A percentile compares a stretch with the other conserved stretches of the same genome.
These are phyloP conservation scores for Xiphydria camelus DNA, from an alignment of 2,888 invertebrate genomes.

Conservation along the genomic window DNA sequence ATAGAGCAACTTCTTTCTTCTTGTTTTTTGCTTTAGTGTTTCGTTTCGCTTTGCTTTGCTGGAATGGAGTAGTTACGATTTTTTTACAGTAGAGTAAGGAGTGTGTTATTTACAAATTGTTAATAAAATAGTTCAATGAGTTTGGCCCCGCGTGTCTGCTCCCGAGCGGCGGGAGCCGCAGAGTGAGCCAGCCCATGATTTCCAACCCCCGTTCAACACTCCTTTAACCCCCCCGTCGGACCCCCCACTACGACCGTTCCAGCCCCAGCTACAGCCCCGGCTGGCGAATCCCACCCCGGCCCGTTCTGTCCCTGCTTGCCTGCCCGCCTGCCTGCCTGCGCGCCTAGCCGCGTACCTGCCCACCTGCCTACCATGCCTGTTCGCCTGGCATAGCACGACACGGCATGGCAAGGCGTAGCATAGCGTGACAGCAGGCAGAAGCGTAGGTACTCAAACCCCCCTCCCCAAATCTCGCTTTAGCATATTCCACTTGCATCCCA, in stretches of 20 bases:
- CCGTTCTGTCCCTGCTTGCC: slow-evolving; percentile 25
- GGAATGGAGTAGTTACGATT: neutral
- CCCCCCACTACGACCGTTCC: slow-evolving; percentile 17
- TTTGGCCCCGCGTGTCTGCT: slow-evolving; percentile 58
- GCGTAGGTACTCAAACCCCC: slow-evolving; percentile 18
- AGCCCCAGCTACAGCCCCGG: slow-evolving; percentile 43
- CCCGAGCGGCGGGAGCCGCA: slow-evolving; percentile 60
- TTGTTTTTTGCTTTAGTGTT: slow-evolving; percentile 7
- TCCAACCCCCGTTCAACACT: slow-evolving; percentile 40
- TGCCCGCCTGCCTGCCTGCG: slow-evolving; percentile 6
- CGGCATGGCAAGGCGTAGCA: neutral
- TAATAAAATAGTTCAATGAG: slow-evolving; percentile 54
- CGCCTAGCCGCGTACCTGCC: no score
- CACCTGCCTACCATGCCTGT: no score
- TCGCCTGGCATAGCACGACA: slow-evolving; percentile 3
- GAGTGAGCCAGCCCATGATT: slow-evolving; percentile 54
- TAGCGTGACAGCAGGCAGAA: slow-evolving; percentile 2
- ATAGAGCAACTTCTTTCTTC: slow-evolving; percentile 17
- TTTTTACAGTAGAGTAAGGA: slow-evolving; percentile 9
- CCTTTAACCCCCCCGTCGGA: slow-evolving; percentile 4
- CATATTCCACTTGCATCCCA: slow-evolving; percentile 37
- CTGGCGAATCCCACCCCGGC: slow-evolving; percentile 20
- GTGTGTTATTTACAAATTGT: slow-evolving; percentile 52
- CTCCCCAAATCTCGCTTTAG: slow-evolving; percentile 26
- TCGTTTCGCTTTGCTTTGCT: slow-evolving; percentile 13